Percentiles rank a stretch among this genome's conserved stretches.
Conservation (phyloP, 2,113 vertebrate genomes). For the Aplodontia rufa region DNA sequence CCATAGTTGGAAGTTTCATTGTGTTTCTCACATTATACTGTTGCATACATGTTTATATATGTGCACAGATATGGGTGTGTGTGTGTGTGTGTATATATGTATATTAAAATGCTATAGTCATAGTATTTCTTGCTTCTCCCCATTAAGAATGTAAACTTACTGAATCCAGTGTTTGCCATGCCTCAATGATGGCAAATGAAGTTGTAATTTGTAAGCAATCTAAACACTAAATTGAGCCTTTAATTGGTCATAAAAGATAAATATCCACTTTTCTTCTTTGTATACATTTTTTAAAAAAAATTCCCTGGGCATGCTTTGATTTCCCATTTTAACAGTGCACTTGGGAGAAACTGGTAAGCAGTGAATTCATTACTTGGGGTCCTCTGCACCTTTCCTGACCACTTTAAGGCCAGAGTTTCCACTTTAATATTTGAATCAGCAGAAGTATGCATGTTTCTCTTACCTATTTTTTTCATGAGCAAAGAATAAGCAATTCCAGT, state of each 20-base stretch:
- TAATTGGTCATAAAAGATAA: not conserved
- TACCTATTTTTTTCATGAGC: not conserved
- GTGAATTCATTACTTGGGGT: not conserved
- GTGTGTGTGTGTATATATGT: too few relatives aligned
- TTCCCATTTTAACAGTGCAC: not conserved
- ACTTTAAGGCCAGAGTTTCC: not conserved
- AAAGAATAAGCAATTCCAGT: not conserved
- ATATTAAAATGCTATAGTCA: too few relatives aligned
- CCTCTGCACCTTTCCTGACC: not conserved
- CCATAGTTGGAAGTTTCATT: not conserved
- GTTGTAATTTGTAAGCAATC: not conserved
- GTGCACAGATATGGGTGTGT: not conserved
- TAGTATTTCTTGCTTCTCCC: fast-evolving
- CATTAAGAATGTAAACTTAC: not conserved
- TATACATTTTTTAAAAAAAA: not conserved
- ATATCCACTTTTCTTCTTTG: not conserved
- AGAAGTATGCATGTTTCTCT: not conserved
- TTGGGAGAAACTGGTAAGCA: not conserved
- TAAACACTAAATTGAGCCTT: not conserved
- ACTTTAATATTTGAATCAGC: not conserved
- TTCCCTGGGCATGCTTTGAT: not conserved
- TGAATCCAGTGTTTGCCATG: not conserved
- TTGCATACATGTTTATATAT: not conserved
- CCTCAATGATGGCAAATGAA: not conserved
- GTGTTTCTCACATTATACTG: not conserved